Conservation (phyloP, 2,888 invertebrate species). For the Melieria crassipennis region DNA sequence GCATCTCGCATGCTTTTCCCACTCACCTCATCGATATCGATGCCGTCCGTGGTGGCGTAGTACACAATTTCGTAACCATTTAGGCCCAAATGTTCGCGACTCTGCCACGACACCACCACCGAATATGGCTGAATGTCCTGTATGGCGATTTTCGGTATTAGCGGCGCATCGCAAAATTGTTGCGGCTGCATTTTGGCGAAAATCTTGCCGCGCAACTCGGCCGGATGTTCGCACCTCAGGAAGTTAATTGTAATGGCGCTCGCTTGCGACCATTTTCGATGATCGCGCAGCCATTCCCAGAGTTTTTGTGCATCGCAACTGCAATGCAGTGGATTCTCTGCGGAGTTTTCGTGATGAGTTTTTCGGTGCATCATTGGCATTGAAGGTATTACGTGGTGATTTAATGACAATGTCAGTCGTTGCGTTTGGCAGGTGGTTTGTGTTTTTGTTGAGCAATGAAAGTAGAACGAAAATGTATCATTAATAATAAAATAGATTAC, state of each 20-base stretch:
- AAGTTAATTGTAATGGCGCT: constrained; percentile 64
- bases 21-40: constrained; percentile 48
- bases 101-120: constrained; percentile 89
- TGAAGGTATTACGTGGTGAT: not conserved
- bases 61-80: constrained; percentile 88
- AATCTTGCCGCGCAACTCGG: constrained; percentile 78
- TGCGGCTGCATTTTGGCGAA: constrained; percentile 81
- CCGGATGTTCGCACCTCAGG: constrained; percentile 84
- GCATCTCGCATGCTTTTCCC: not conserved
- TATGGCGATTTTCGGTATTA: constrained; percentile 84
- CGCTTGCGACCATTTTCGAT: constrained; percentile 73
- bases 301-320: constrained; percentile 90
- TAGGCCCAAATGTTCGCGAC: constrained; percentile 84
- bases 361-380: not conserved
- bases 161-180: constrained; percentile 85
- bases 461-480: no score
- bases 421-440: not conserved
- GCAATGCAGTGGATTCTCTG: constrained; percentile 90
- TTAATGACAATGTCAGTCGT: not conserved
- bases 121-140: constrained; percentile 90
- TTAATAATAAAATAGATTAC: no score
- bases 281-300: constrained; percentile 92
- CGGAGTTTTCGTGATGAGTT: not conserved
- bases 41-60: constrained; percentile 74
- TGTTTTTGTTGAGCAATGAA: not conserved